Conservation (phyloP, 2,113 vertebrate species). For the Actenoides hombroni region DNA sequence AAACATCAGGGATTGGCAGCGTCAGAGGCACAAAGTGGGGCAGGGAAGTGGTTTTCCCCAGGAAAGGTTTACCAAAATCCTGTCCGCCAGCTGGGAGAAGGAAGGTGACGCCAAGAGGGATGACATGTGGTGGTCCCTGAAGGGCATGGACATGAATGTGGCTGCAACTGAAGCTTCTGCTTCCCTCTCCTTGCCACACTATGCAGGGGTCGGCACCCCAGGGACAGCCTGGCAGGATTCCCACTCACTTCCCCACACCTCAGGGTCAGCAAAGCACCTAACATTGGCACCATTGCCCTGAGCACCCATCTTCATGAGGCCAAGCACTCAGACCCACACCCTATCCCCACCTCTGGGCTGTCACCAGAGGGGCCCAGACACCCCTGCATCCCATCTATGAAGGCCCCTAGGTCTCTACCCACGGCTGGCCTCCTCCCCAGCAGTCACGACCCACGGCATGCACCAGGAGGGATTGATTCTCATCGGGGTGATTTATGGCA, state of each 20-base stretch:
- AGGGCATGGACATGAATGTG: not conserved
- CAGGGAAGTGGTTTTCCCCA: fast-evolving
- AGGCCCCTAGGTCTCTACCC: not conserved
- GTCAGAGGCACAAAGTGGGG: fast-evolving
- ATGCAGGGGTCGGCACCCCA: no score
- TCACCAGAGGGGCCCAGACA: not conserved
- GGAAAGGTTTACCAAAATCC: not conserved
- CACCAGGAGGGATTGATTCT: not conserved
- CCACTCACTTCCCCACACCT: not conserved
- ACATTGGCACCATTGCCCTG: not conserved
- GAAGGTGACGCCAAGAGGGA: not conserved
- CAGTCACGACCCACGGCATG: fast-evolving
- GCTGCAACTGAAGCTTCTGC: not conserved
- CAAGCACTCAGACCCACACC: not conserved
- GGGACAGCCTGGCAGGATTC: not conserved
- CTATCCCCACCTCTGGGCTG: not conserved
- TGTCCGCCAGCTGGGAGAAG: not conserved
- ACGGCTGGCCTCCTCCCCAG: not conserved
- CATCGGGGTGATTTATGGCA: not conserved
- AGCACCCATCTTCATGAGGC: fast-evolving
- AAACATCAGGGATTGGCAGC: fast-evolving
- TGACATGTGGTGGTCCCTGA: not conserved
- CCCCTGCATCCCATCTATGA: fast-evolving
- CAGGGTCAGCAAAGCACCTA: not conserved
- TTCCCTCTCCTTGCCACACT: not conserved